A percentile compares a stretch with the other conserved stretches of the same genome.
Conservation (phyloP, 2,113 vertebrate genomes). For the Mobula birostris region DNA sequence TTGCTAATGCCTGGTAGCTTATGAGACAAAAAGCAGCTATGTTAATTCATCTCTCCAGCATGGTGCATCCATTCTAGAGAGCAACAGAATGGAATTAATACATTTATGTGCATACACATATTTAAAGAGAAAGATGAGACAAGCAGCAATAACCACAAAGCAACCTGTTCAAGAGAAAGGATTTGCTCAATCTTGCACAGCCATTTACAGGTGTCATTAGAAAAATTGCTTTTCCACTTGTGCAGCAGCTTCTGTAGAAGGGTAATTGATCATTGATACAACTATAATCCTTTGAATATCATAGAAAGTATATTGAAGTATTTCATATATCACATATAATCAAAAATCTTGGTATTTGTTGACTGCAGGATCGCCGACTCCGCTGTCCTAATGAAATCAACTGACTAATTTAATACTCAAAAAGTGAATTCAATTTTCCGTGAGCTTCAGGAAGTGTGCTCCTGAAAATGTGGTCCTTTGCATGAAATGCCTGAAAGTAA, state of each 20-base stretch:
- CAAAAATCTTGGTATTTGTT: not conserved
- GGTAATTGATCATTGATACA: not conserved
- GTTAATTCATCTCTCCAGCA: not conserved
- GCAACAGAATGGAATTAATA: not conserved
- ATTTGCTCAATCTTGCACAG: constrained; percentile 10
- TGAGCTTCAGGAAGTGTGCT: not conserved
- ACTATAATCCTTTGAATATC: constrained; percentile 15
- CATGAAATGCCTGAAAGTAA: not conserved
- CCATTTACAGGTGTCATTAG: not conserved
- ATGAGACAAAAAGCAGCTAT: not conserved
- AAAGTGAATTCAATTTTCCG: not conserved
- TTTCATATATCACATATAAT: not conserved
- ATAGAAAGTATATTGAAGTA: not conserved
- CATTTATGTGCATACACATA: not conserved
- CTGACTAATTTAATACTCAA: not conserved
- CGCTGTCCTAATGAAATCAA: not conserved
- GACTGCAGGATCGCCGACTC: not conserved
- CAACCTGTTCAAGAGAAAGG: not conserved
- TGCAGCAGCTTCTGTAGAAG: not conserved
- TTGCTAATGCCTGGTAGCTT: not conserved
- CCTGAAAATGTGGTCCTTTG: not conserved
- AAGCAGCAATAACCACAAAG: not conserved
- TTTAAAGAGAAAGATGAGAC: not conserved
- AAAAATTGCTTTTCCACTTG: not conserved
- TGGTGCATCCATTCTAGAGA: not conserved